Evolutionary conservation across 2,113 vertebrate genomes (phyloP), one percentile per base, ranked within the genome.

Genomic region (Pseudopipra pipra): DNA sequence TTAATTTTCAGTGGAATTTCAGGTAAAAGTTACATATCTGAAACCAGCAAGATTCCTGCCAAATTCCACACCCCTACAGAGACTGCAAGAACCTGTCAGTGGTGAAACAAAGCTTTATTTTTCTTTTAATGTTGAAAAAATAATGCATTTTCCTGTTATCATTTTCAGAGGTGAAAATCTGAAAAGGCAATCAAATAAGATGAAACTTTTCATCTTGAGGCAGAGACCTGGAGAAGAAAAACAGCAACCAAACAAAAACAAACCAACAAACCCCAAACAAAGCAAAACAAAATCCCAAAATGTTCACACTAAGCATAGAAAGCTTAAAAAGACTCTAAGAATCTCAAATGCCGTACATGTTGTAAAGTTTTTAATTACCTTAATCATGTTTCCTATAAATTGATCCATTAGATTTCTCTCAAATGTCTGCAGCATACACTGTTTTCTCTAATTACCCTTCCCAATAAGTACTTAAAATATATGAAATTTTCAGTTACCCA

Each of bases 131-230:
- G 5, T 20, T 73, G 8, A 61, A 51, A 49, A 43, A 13, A 63
- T 18, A 52, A 35, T 9, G 1, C 5, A 14, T 54, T 66, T 43
- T 9, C 3, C 1, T 35, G 12, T 28, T 61, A 22, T 19, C 2
- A 0, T 5, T 6, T 27, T 73, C 7, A 9, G 28, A 43, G 5
- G 1, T 70, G 17, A 89, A 82, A 79, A 65, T 43, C 23, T 33
- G 15, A 35, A 79, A 84, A 66, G 68, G 0, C 3, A 41, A 21
- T 1, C 12, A n/a, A 21, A 21, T 1, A 13, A 55, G 55, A n/a
- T 3, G 71, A 92, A 89, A 39, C 4, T 37, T 11, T 9, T 65
- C 15, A 62, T 22, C 14, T 43, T 68, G 11, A 39, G 6, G 6
- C 16, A 73, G 25, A 83, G 31, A 73, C 6, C 7, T 49, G 35